Percentiles rank a stretch among this genome's conserved stretches.
Conservation (phyloP, 2,113 vertebrate species). For the Passer domesticus region DNA sequence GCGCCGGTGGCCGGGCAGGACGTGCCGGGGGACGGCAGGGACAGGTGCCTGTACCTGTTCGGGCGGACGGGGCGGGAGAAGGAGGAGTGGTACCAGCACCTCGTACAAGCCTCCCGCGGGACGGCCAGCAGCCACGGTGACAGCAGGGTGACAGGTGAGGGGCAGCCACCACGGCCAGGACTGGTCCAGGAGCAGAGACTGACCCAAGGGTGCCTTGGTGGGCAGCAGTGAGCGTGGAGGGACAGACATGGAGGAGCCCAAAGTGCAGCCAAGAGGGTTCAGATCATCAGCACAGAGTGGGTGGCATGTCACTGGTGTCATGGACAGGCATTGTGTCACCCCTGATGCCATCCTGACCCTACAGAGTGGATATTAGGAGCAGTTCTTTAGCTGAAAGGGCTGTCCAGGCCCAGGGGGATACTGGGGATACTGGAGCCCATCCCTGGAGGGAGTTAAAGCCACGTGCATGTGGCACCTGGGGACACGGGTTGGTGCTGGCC, state of each 20-base stretch:
- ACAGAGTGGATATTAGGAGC: background rate
- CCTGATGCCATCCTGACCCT: background rate
- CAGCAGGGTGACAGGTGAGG: constrained; percentile 65
- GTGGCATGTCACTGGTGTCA: accelerated
- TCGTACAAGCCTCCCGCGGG: constrained; percentile 71
- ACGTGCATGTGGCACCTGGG: background rate
- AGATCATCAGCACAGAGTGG: accelerated
- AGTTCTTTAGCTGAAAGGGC: background rate
- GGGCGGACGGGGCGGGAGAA: constrained; percentile 87
- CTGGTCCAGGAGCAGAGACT: background rate
- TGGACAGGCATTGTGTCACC: accelerated
- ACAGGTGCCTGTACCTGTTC: constrained; percentile 80
- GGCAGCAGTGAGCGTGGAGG: background rate
- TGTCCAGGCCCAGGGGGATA: background rate
- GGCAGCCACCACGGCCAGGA: accelerated
- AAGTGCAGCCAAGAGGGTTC: background rate
- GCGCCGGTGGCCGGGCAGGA: background rate
- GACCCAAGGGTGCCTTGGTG: background rate
- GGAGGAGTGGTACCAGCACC: constrained; percentile 87
- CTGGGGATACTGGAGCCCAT: too few relatives aligned
- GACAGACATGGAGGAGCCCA: background rate
- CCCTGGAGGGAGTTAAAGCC: background rate
- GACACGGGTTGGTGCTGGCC: background rate
- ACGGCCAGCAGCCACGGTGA: constrained; percentile 33
- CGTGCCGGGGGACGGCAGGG: background rate